A percentile compares a stretch with the other conserved stretches of the same genome.
These are phyloP conservation scores for Heliconius eleuchia DNA, from an alignment of 1,140 invertebrate genomes.

Conservation along the genomic window DNA sequence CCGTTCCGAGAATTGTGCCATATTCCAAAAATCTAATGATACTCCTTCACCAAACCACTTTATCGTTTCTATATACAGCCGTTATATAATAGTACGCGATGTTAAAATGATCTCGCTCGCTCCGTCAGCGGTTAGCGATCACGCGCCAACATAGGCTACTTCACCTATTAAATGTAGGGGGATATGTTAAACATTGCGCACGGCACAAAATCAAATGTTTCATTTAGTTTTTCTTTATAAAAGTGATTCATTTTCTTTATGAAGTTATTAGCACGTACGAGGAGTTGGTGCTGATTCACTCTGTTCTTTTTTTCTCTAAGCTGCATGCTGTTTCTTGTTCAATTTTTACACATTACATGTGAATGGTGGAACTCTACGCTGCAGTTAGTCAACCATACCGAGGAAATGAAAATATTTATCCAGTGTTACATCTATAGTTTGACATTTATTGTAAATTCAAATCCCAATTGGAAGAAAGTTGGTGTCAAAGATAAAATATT, in stretches of 20 bases:
- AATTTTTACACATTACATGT: no score
- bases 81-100: neutral
- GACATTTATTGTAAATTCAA: no score
- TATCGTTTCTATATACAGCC: neutral
- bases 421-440: no score
- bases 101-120: neutral
- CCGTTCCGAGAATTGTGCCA: no score
- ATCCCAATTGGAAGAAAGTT: no score
- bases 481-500: no score
- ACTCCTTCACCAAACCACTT: neutral
- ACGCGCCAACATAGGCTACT: neutral
- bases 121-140: conserved; percentile 14
- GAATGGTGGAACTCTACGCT: no score
- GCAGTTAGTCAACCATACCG: no score
- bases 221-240: neutral
- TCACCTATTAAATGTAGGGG: conserved; percentile 7
- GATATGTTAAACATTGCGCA: conserved; percentile 5
- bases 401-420: no score
- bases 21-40: no score
- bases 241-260: neutral
- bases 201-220: neutral
- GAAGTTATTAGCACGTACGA: neutral
- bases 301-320: neutral
- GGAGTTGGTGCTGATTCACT: neutral
- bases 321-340: no score